Percentiles rank a stretch among this genome's conserved stretches.
Conservation (phyloP, 1,140 invertebrate species). For the Drosophila baimaii region DNA sequence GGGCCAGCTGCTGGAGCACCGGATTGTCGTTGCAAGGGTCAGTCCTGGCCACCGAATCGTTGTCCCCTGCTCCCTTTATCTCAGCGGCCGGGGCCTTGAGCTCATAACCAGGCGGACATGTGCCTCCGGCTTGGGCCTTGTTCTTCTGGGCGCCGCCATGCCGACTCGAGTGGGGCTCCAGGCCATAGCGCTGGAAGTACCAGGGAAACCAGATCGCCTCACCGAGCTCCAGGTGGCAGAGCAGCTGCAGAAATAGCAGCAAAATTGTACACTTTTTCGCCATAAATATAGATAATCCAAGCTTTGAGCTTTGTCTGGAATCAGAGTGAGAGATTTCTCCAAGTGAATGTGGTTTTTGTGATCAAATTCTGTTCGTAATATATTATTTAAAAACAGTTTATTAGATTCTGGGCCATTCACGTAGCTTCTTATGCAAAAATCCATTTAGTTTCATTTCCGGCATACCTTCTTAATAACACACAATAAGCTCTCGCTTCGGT, state of each 20-base stretch:
- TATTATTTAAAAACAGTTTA: too few relatives aligned
- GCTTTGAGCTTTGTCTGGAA: neutral
- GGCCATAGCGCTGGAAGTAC: constrained; percentile 65
- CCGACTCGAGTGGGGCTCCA: constrained; percentile 34
- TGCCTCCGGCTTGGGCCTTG: neutral
- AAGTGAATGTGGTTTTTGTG: constrained; percentile 12
- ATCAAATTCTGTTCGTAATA: too few relatives aligned
- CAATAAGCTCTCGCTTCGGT: constrained; percentile 37
- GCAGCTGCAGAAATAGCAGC: constrained; percentile 22
- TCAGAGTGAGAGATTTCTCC: neutral
- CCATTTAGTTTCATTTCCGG: neutral
- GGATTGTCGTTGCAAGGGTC: constrained; percentile 73
- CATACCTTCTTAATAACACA: constrained; percentile 16
- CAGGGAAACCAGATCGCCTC: constrained; percentile 68
- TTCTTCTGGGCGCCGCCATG: constrained; percentile 12
- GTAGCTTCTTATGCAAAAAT: neutral
- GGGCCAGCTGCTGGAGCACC: constrained; percentile 72
- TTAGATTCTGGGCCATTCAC: neutral
- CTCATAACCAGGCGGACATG: constrained; percentile 65
- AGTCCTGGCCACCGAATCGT: too few relatives aligned
- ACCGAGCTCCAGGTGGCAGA: constrained; percentile 7
- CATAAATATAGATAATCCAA: constrained; percentile 23
- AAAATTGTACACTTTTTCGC: constrained; percentile 8
- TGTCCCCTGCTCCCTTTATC: too few relatives aligned
- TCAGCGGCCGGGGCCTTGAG: neutral